Conservation (phyloP, 1,140 invertebrate species). For the Doryteuthis pealeii region DNA sequence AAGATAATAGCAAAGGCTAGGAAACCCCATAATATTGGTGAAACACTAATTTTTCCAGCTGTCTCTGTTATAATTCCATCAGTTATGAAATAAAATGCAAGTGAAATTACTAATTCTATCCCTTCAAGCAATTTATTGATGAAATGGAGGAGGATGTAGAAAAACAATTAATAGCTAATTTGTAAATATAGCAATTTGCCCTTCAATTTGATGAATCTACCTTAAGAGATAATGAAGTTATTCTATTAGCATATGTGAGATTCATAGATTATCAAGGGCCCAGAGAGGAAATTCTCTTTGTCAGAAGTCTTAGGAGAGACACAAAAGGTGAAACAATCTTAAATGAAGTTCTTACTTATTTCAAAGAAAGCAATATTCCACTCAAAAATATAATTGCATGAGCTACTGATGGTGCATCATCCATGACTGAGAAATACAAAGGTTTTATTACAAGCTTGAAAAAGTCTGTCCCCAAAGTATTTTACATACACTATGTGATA, state of each 20-base stretch:
- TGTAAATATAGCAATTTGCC: slow-evolving; percentile 8
- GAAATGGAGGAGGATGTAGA: slow-evolving; percentile 9
- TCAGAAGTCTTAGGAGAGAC: neutral
- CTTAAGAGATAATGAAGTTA: neutral
- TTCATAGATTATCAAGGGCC: neutral
- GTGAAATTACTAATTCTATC: neutral
- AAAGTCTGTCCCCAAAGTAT: neutral
- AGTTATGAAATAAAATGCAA: neutral
- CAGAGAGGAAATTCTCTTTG: slow-evolving; percentile 3
- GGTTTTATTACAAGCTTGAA: neutral
- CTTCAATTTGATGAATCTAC: slow-evolving; percentile 11
- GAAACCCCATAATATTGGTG: slow-evolving; percentile 8
- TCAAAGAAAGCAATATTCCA: slow-evolving; percentile 4
- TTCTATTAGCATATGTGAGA: slow-evolving; percentile 5
- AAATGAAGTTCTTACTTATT: slow-evolving; percentile 7
- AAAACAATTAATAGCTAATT: slow-evolving; percentile 5
- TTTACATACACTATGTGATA: neutral
- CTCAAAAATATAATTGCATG: slow-evolving; percentile 13
- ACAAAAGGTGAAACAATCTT: slow-evolving; percentile 12
- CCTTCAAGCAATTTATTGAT: slow-evolving; percentile 6
- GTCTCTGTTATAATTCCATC: slow-evolving; percentile 8
- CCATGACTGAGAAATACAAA: neutral
- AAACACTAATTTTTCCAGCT: neutral
- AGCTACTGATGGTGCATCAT: slow-evolving; percentile 8
- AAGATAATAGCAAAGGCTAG: neutral